Evolutionary conservation across 2,888 invertebrate genomes (phyloP).

Genomic region (Brachycybe producta): DNA sequence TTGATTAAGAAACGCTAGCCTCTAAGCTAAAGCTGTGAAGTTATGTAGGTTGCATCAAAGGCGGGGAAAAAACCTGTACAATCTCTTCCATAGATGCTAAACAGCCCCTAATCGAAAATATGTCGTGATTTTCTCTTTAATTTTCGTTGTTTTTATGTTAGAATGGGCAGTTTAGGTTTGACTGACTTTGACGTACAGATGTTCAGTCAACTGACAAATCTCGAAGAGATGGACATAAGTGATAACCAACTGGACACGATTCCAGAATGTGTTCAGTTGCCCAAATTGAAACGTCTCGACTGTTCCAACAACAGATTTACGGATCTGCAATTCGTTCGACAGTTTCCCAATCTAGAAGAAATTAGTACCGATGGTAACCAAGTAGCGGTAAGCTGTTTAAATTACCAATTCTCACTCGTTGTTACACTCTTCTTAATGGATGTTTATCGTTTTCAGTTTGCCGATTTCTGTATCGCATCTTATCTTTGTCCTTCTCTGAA

Average conservation of each 20-base stretch:
- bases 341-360: slow-evolving; percentile 7
- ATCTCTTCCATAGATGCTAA: background rate
- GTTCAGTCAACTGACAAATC: slow-evolving; percentile 4
- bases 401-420: background rate
- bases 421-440: too few species aligned
- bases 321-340: background rate
- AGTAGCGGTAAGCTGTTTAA: background rate
- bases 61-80: too few species aligned
- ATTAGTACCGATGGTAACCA: background rate
- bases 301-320: slow-evolving; percentile 7
- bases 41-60: too few species aligned
- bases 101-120: background rate
- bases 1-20: background rate
- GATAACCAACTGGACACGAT: slow-evolving; percentile 5
- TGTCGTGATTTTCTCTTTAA: background rate
- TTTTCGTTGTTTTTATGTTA: background rate
- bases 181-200: slow-evolving; percentile 8
- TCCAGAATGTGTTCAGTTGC: background rate
- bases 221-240: slow-evolving; percentile 10
- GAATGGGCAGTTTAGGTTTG: slow-evolving; percentile 9
- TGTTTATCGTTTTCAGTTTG: background rate
- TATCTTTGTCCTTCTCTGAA: slow-evolving; percentile 4
- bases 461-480: slow-evolving; percentile 9
- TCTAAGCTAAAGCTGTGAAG: too few species aligned
- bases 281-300: slow-evolving; percentile 4